Evolutionary conservation across 2,888 invertebrate genomes (phyloP).

Genomic region (Dolichomitus sp.): DNA sequence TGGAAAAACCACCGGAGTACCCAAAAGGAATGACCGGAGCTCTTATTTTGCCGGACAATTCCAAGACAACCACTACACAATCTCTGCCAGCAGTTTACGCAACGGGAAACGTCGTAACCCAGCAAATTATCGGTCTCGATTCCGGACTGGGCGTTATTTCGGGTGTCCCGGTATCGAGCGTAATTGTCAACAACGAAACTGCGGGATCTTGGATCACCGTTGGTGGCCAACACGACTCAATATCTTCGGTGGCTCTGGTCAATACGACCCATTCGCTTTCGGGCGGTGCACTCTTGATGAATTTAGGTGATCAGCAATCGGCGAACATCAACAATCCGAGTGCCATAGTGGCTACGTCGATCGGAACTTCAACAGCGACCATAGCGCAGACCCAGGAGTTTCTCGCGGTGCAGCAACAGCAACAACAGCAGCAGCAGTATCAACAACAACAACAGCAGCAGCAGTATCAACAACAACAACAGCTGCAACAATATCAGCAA

Average conservation of each 20-base stretch:
- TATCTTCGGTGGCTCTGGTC: neutral
- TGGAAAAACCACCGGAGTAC: neutral
- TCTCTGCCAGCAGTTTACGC: neutral
- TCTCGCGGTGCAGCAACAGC: neutral
- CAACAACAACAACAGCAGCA: neutral
- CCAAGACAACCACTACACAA: neutral
- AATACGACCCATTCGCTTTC: neutral
- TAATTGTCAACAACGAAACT: neutral
- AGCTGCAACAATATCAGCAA: neutral
- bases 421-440: neutral
- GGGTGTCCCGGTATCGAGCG: neutral
- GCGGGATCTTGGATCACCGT: constrained; percentile 16
- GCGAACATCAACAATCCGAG: neutral
- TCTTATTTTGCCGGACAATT: constrained; percentile 48
- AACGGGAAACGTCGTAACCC: neutral
- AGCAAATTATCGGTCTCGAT: neutral
- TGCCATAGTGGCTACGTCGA: neutral
- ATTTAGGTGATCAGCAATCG: neutral
- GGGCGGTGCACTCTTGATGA: constrained; percentile 1
- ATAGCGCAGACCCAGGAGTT: neutral
- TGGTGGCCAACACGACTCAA: neutral
- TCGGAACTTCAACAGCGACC: neutral
- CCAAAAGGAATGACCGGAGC: constrained; percentile 60
- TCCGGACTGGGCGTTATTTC: neutral
- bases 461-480: neutral